These are phyloP conservation scores for Zaprionus nigranus DNA, from an alignment of 1,140 invertebrate species.

Conservation along the genomic window DNA sequence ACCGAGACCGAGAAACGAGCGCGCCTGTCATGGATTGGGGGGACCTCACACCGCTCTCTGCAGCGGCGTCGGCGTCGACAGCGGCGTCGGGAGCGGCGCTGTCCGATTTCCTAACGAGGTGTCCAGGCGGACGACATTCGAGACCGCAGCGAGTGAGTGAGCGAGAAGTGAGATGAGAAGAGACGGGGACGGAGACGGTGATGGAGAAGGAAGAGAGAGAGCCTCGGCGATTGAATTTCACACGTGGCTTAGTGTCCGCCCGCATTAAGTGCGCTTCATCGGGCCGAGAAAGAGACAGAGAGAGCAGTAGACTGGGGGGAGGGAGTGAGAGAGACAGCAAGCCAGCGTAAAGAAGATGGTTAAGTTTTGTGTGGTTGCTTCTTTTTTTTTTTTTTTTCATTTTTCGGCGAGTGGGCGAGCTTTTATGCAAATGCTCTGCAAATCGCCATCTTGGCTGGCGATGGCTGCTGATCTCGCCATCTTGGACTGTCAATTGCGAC, in stretches of 20 bases:
- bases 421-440: slow-evolving; percentile 51
- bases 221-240: slow-evolving; percentile 76
- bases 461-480: slow-evolving; percentile 77
- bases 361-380: background rate
- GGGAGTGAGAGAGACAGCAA: slow-evolving; percentile 33
- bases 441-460: slow-evolving; percentile 70
- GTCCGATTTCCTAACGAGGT: slow-evolving; percentile 68
- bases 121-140: slow-evolving; percentile 79
- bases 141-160: slow-evolving; percentile 31
- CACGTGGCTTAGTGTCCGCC: slow-evolving; percentile 83
- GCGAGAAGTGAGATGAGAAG: slow-evolving; percentile 2
- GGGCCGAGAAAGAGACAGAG: slow-evolving; percentile 4
- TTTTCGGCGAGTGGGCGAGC: slow-evolving; percentile 38
- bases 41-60: slow-evolving; percentile 51
- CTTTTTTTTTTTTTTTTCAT: background rate
- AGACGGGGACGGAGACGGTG: slow-evolving; percentile 15
- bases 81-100: slow-evolving; percentile 15
- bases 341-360: slow-evolving; percentile 9
- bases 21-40: slow-evolving; percentile 30
- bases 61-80: background rate
- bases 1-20: slow-evolving; percentile 72
- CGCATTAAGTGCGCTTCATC: slow-evolving; percentile 77
- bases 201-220: slow-evolving; percentile 21
- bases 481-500: slow-evolving; percentile 60
- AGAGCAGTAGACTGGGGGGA: too few relatives aligned